Conservation (phyloP, 2,113 vertebrate species). For the Sialia sialis region DNA sequence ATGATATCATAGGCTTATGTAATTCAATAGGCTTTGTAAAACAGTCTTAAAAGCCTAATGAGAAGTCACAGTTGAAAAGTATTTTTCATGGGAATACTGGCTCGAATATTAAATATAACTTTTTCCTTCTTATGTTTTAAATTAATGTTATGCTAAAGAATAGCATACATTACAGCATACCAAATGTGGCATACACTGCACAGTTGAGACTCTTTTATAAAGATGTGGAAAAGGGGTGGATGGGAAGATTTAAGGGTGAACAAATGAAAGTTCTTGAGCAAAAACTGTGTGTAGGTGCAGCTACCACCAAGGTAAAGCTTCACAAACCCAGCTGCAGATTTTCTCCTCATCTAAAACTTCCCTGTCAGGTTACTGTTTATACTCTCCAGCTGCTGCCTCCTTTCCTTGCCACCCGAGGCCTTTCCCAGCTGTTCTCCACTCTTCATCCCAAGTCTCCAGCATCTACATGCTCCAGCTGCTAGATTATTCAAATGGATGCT, state of each 20-base stretch:
- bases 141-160: not conserved
- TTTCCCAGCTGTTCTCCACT: not conserved
- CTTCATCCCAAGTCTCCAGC: not conserved
- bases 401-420: not conserved
- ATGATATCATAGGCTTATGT: not conserved
- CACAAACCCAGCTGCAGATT: not conserved
- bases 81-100: not conserved
- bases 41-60: not conserved
- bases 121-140: not conserved
- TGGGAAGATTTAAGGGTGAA: not conserved
- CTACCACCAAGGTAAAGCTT: not conserved
- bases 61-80: not conserved
- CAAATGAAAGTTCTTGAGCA: not conserved
- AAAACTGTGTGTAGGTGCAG: not conserved
- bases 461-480: not conserved
- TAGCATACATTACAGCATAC: not conserved
- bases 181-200: not conserved
- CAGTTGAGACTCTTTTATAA: not conserved
- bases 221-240: not conserved
- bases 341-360: not conserved
- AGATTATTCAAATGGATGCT: not conserved
- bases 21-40: not conserved
- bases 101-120: not conserved
- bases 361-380: not conserved
- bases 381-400: not conserved